Percentiles rank a stretch among this genome's conserved stretches.
Evolutionary conservation across 2,888 invertebrate genomes (phyloP).

Genomic region (Chrysomela aeneicollis): DNA sequence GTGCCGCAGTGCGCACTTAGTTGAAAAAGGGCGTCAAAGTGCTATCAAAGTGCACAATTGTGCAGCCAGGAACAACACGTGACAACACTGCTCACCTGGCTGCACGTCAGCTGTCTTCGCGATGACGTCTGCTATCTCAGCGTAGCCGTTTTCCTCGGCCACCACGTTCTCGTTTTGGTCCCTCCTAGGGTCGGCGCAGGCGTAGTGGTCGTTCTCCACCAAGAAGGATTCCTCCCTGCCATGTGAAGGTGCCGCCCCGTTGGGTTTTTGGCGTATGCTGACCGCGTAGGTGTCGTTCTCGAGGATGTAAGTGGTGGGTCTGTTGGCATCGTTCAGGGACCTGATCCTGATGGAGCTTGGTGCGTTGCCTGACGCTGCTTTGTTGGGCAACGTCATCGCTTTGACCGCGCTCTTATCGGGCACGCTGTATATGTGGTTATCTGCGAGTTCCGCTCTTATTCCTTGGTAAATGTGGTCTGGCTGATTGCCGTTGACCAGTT

Average conservation of each 20-base stretch:
- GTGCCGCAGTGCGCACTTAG: no score
- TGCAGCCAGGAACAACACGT: no score
- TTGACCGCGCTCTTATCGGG: not conserved
- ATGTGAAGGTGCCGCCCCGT: not conserved
- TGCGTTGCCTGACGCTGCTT: not conserved
- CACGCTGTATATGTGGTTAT: not conserved
- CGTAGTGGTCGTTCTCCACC: conserved; percentile 46
- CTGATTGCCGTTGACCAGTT: not conserved
- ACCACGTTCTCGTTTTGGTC: conserved; percentile 43
- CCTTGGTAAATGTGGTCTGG: conserved; percentile 41
- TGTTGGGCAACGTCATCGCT: not conserved
- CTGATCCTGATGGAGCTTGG: conserved; percentile 4
- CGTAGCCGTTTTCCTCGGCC: conserved; percentile 29
- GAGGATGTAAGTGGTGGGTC: conserved; percentile 31
- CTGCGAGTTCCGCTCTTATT: conserved; percentile 28
- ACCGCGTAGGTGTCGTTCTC: conserved; percentile 36
- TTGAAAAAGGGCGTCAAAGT: no score
- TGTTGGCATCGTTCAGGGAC: conserved; percentile 12
- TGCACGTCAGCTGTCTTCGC: not conserved
- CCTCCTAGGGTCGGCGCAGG: conserved; percentile 4
- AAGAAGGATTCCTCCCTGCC: conserved; percentile 23
- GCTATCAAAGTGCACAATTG: no score
- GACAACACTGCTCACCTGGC: no score
- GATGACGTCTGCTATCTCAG: not conserved
- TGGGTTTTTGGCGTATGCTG: conserved; percentile 16